A percentile compares a stretch with the other conserved stretches of the same genome.
Conservation (phyloP, 2,113 vertebrate genomes). For the Myiagra hebetior region DNA sequence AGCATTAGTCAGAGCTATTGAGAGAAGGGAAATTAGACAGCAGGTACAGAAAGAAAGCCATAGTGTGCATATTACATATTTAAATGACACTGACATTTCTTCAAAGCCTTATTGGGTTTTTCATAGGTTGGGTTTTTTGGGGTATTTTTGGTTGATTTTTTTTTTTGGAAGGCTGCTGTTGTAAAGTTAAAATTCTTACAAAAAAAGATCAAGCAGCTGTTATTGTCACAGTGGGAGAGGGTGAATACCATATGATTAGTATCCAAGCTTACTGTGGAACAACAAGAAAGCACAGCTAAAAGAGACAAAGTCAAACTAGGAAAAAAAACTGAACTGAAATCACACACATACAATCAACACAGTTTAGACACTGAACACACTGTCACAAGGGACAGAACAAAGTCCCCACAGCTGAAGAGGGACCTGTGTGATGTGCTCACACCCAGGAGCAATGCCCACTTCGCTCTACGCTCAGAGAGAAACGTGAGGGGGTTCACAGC, state of each 20-base stretch:
- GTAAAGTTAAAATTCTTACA: background rate
- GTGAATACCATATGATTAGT: background rate
- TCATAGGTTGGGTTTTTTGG: background rate
- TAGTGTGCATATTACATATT: background rate
- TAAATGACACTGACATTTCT: background rate
- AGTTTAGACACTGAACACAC: background rate
- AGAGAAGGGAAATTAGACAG: slow-evolving; percentile 35
- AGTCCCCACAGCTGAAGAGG: background rate
- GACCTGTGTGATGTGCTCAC: rapidly evolving
- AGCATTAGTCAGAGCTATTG: slow-evolving; percentile 19
- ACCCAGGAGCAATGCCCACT: rapidly evolving
- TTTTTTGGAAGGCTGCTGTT: background rate
- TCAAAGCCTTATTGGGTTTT: background rate
- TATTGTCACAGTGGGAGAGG: background rate
- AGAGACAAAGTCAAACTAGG: background rate
- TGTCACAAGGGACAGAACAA: background rate
- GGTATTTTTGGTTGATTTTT: background rate
- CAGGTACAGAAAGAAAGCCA: background rate
- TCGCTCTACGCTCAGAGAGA: background rate
- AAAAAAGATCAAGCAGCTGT: background rate
- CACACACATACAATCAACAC: rapidly evolving
- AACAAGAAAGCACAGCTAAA: background rate
- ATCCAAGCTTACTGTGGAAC: background rate
- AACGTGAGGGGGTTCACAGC: rapidly evolving
- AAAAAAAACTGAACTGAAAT: background rate